Percentiles rank a stretch among this genome's conserved stretches.
These are phyloP conservation scores for Tapirus terrestris DNA, from an alignment of 2,113 vertebrate species.

Conservation along the genomic window DNA sequence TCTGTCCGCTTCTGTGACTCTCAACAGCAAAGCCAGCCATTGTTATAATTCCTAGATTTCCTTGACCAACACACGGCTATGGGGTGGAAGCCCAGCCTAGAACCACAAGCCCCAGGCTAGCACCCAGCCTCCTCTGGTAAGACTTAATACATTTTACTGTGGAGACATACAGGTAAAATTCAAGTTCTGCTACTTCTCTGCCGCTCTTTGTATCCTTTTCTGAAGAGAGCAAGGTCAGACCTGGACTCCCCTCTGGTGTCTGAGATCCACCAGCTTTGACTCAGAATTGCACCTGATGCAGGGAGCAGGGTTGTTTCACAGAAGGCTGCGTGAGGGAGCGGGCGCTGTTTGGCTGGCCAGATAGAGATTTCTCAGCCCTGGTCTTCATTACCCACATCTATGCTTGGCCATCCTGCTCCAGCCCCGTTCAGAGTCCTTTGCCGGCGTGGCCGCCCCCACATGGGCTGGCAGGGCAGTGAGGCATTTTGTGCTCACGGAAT, in stretches of 20 bases:
- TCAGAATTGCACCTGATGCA: accelerated
- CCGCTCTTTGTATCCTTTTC: accelerated
- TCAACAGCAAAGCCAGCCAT: background rate
- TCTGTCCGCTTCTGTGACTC: accelerated
- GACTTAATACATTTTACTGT: background rate
- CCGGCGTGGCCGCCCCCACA: accelerated
- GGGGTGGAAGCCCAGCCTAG: too few species aligned
- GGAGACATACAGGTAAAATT: background rate
- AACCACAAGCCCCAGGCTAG: accelerated
- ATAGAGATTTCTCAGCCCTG: background rate
- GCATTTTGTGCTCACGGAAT: accelerated
- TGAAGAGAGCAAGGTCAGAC: too few species aligned
- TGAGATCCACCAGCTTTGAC: background rate
- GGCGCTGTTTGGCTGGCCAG: background rate
- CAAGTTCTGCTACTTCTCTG: too few species aligned
- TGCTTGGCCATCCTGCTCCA: accelerated
- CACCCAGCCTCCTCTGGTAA: background rate
- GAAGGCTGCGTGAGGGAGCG: accelerated
- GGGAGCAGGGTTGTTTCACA: accelerated
- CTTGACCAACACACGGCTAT: accelerated
- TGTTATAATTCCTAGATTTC: background rate
- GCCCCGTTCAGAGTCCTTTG: background rate
- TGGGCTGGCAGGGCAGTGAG: too few species aligned
- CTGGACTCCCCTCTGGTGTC: too few species aligned
- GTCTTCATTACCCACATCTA: accelerated